Percentiles rank a stretch among this genome's conserved stretches.
These are phyloP conservation scores for Toxotes jaculatrix DNA, from an alignment of 2,113 vertebrate genomes.

Conservation along the genomic window DNA sequence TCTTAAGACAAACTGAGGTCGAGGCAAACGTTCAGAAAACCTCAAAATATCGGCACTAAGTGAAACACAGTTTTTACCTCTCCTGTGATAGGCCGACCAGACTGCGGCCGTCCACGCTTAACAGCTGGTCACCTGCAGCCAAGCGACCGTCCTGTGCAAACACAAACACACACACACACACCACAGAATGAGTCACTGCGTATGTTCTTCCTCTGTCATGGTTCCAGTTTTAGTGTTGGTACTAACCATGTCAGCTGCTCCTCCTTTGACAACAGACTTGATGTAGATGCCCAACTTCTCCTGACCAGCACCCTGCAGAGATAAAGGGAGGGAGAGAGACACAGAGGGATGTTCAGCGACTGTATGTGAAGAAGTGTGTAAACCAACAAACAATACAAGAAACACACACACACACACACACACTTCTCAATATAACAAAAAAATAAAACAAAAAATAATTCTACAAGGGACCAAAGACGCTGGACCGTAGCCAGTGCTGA, in stretches of 20 bases:
- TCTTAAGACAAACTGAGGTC: too few relatives aligned
- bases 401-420: background rate
- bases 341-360: background rate
- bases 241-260: slow-evolving; percentile 95
- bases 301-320: slow-evolving; percentile 93
- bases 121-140: slow-evolving; percentile 95
- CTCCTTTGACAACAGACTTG: slow-evolving; percentile 98
- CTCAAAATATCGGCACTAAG: too few relatives aligned
- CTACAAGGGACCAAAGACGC: too few relatives aligned
- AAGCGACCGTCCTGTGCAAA: slow-evolving; percentile 91
- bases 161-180: slow-evolving; percentile 31
- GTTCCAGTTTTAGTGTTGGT: background rate
- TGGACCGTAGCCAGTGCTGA: too few relatives aligned
- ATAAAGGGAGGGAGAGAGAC: background rate
- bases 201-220: background rate
- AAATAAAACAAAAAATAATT: too few relatives aligned
- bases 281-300: slow-evolving; percentile 99
- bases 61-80: slow-evolving; percentile 83
- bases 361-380: too few relatives aligned
- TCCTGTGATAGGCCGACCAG: slow-evolving; percentile 98
- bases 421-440: background rate
- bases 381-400: too few relatives aligned
- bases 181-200: background rate
- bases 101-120: slow-evolving; percentile 96
- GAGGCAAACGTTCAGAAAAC: too few relatives aligned